Evolutionary conservation across 2,113 vertebrate species (phyloP), one percentile per base, ranked within the genome.

Genomic region (Dicerorhinus sumatrensis): DNA sequence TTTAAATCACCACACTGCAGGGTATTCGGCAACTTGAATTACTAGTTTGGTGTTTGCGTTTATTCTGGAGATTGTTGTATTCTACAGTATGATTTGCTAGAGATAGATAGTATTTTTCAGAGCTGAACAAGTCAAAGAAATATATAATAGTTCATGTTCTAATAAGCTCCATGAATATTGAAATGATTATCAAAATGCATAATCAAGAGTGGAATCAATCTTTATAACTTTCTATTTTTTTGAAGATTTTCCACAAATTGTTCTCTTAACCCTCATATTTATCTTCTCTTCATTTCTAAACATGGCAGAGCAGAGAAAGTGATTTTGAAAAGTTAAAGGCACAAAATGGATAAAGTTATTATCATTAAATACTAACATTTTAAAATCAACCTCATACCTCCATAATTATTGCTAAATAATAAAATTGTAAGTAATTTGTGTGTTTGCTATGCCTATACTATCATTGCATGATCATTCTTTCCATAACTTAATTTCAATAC

Each of bases 151-250:
- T 42, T 9, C 51, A 70, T 39, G 3, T 84, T 96, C 51, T 81
- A 21, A 48, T 81, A 63, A 69, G 84, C 51, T 51, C n/a, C 36
- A 79, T 94, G 63, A 94, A 96, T 93, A 94, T 46, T 84, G 75
- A 94, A 90, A 93, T 91, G 63, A 94, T 91, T 83, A 63, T 72
- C 48, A 92, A 96, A 85, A 67, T 84, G 5, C 21, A 62, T 77
- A 60, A 91, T 63, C 33, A 83, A 79, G 72, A 89, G 69, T 70
- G n/a, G 76, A 83, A 31, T 18, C 86, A 56, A 60, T 76, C 88
- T 94, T 91, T 21, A 42, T 39, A 90, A 42, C n/a, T 56, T 80
- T 51, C 58, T 96, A 21, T 11, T 94, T 69, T 84, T 89, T 76
- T 93, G 23, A 84, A 96, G 39, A 75, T 90, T 51, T 70, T 10